phyloP scores from a whole-genome alignment of 2,113 vertebrate species.

The Ceratotherium simum region DNA sequence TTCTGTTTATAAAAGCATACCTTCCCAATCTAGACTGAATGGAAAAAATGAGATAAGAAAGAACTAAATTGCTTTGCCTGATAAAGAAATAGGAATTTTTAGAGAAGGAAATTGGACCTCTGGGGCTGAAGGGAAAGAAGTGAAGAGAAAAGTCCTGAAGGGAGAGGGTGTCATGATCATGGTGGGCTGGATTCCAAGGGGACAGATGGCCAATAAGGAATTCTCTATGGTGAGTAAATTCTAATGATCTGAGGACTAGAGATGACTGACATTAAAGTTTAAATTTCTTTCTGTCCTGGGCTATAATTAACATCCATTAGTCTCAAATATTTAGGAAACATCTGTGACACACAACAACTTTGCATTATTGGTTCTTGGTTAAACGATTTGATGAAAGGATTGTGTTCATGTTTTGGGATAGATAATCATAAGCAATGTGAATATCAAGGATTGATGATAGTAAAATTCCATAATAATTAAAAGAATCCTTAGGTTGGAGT shows the following conservation, averaged over 20 bases:
- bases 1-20: background rate
- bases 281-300: background rate
- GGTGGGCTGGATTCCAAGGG: background rate
- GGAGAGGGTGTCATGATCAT: too few relatives aligned
- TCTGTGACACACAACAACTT: background rate
- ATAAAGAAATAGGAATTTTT: background rate
- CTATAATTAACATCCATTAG: background rate
- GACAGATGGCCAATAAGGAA: background rate
- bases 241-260: background rate
- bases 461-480: background rate
- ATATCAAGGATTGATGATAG: background rate
- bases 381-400: background rate
- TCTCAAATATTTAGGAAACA: background rate
- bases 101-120: background rate
- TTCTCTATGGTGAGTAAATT: background rate
- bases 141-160: background rate
- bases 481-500: background rate
- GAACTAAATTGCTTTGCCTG: background rate
- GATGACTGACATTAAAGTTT: background rate
- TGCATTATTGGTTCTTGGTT: background rate
- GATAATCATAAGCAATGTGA: background rate
- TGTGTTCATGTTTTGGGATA: background rate
- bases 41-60: background rate
- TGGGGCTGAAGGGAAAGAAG: background rate
- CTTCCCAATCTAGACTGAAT: background rate